These are phyloP conservation scores for Rhinatrema bivittatum DNA, from an alignment of 2,797 vertebrate species.

Conservation along the genomic window DNA sequence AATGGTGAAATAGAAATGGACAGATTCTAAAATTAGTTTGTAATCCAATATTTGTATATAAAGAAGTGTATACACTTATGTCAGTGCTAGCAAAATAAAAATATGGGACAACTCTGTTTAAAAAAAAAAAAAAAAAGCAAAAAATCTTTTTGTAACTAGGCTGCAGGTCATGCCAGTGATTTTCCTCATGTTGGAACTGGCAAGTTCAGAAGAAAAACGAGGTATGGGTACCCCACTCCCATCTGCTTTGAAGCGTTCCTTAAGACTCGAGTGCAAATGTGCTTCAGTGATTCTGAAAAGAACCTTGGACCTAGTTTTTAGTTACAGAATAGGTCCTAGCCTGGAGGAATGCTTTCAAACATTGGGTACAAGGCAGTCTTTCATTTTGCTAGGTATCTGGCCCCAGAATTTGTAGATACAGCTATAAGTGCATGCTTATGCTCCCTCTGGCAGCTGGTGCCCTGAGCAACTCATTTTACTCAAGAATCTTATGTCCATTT, in stretches of 20 bases:
- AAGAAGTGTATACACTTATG: neutral
- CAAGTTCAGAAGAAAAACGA: conserved; percentile 1
- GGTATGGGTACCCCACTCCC: conserved; percentile 5
- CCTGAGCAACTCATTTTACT: conserved; percentile 58
- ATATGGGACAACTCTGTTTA: rapidly evolving
- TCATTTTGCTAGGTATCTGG: conserved; percentile 24
- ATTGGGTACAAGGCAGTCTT: neutral
- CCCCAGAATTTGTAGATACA: too few species aligned
- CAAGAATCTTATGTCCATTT: conserved; percentile 43
- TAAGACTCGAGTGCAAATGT: conserved; percentile 24
- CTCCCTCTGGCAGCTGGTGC: conserved; percentile 55
- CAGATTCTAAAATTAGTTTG: conserved; percentile 41
- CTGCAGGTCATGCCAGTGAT: neutral
- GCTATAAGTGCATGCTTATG: conserved; percentile 17
- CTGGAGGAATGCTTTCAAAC: conserved; percentile 15
- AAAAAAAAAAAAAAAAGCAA: neutral
- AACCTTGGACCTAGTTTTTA: conserved; percentile 14
- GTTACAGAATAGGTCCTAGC: conserved; percentile 6
- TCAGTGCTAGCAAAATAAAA: neutral
- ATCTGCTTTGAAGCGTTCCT: conserved; percentile 21
- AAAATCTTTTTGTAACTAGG: neutral
- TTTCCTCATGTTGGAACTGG: conserved; percentile 2
- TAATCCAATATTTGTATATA: too few species aligned
- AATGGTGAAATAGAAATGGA: conserved; percentile 45
- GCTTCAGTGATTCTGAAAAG: neutral